Base-by-base conservation (phyloP, 1,140 invertebrate species). In the Pseudomyrmex sp. region DNA sequence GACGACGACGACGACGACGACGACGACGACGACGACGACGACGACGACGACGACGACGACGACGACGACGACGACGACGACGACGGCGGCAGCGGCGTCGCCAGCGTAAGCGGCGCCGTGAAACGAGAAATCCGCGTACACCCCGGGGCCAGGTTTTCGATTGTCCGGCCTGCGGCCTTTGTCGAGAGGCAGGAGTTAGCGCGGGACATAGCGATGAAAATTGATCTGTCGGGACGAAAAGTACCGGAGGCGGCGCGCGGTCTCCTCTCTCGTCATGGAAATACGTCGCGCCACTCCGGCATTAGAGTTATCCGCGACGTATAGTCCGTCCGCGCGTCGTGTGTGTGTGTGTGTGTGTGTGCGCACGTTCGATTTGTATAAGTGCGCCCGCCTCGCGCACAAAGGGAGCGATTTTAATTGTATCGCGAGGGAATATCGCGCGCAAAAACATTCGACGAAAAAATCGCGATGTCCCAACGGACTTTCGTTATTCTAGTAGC, bases 71-170 rank as follows among this genome's bases (percentile, higher is more conserved):
- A n/a, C n/a, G n/a, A n/a, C 82, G 76, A 1, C 20, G 26, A 2
- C 26, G 26, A 1, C 26, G 26, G 26, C 26, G 35, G 35, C 35
- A 86, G 87, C 89, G 90, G 90, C 88, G 89, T 86, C 73, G 73
- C 3, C 84, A 75, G 56, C 82, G 69, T 68, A 66, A 73, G 80
- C 83, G 72, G 69, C 75, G 74, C 85, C 82, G 76, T 86, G 85
- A 89, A 89, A 89, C 88, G 87, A 89, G 88, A 89, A 89, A 89
- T 89, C 87, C 84, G 70, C 84, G 87, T 89, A 86, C 69, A 88
- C 88, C 88, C 88, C 77, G 70, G 54, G 88, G 87, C 68, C 74
- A 88, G 86, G 83, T 88, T 88, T 88, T 88, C 87, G 87, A 88
- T 88, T 88, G 87, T 88, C 86, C 87, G 86, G 70, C 80, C 87